These are phyloP conservation scores for Ptychoptera albimana DNA, from an alignment of 2,888 invertebrate species.

Conservation along the genomic window DNA sequence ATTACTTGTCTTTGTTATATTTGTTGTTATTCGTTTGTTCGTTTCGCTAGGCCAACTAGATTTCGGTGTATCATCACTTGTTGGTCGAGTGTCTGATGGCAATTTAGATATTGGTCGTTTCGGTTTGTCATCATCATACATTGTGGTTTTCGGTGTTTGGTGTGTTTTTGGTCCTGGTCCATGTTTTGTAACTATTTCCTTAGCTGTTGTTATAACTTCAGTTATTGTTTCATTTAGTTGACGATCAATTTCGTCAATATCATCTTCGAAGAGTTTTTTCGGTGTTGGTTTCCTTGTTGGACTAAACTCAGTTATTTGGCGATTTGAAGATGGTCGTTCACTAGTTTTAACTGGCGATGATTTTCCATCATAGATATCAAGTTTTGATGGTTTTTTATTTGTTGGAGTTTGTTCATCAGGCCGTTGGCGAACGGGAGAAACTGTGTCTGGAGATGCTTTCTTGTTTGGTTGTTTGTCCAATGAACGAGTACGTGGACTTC, in stretches of 20 bases:
- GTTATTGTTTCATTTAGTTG: neutral
- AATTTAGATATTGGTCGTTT: conserved; percentile 30
- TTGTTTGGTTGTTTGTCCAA: conserved; percentile 1
- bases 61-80: conserved; percentile 41
- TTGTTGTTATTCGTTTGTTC: neutral
- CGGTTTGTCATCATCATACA: conserved; percentile 18
- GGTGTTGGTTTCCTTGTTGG: conserved; percentile 6
- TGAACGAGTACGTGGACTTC: neutral
- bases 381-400: neutral
- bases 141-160: conserved; percentile 1
- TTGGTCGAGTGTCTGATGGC: conserved; percentile 33
- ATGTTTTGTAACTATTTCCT: neutral
- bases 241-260: conserved; percentile 1
- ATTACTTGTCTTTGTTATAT: neutral
- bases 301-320: conserved; percentile 3
- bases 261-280: neutral
- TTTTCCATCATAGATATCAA: no score
- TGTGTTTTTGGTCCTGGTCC: conserved; percentile 3
- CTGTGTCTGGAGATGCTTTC: conserved; percentile 6
- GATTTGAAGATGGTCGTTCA: neutral
- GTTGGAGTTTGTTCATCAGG: conserved; percentile 8
- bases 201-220: neutral
- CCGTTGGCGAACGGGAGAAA: neutral
- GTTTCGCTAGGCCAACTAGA: conserved; percentile 11
- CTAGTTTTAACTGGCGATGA: neutral